phyloP scores from a whole-genome alignment of 2,113 vertebrate species.

The Ageneiosus marmoratus region DNA sequence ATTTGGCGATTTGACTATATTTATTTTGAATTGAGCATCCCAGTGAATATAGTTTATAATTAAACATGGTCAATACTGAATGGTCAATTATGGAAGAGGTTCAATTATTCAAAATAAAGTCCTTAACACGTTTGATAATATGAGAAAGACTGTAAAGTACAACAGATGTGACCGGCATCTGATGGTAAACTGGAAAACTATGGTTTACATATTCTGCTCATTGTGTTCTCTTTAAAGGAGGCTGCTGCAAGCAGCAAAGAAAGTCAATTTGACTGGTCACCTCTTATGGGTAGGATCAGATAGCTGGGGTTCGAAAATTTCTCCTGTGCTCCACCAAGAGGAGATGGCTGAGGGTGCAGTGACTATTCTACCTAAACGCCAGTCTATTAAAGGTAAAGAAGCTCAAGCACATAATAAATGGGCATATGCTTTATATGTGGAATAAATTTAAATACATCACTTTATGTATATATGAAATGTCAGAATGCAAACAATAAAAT shows the following conservation, averaged over 20 bases:
- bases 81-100: conserved; percentile 35
- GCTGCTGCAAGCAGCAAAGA: conserved; percentile 90
- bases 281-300: conserved; percentile 99
- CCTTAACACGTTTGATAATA: conserved; percentile 3
- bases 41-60: conserved; percentile 4
- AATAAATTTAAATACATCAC: background rate
- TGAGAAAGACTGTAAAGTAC: conserved; percentile 21
- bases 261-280: conserved; percentile 92
- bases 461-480: background rate
- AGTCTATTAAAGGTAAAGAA: conserved; percentile 84
- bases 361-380: conserved; percentile 92
- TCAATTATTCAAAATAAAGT: conserved; percentile 40
- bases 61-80: conserved; percentile 26
- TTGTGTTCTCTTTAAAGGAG: conserved; percentile 69
- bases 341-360: conserved; percentile 94
- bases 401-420: background rate
- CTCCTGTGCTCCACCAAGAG: conserved; percentile 89
- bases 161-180: background rate
- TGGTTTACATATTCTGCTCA: background rate
- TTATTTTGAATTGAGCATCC: conserved; percentile 18
- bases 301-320: conserved; percentile 97
- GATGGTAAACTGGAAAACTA: background rate
- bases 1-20: conserved; percentile 29
- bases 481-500: background rate
- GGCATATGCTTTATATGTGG: background rate